Evolutionary conservation across 2,797 vertebrate genomes (phyloP).

Genomic region (Rhabdophis nuchalis): DNA sequence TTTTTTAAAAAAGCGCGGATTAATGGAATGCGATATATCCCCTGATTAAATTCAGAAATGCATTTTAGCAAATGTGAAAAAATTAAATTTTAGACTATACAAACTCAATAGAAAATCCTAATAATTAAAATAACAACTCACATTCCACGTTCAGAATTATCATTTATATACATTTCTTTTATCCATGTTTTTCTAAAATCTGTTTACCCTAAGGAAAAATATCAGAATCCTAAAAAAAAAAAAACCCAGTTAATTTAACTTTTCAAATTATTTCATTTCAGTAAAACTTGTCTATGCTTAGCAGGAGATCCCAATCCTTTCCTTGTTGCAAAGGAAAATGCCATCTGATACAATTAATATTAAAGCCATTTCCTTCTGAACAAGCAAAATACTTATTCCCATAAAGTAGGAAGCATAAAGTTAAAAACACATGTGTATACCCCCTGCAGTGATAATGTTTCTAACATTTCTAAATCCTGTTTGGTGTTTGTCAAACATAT

Average conservation of each 20-base stretch:
- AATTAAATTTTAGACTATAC: not conserved
- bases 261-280: not conserved
- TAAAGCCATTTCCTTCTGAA: not conserved
- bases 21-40: not conserved
- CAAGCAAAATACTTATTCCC: not conserved
- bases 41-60: not conserved
- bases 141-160: not conserved
- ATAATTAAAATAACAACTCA: not conserved
- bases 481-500: not conserved
- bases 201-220: not conserved
- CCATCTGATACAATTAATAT: not conserved
- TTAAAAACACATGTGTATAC: not conserved
- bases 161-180: not conserved
- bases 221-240: not conserved
- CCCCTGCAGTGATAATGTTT: not conserved
- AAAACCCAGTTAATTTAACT: not conserved
- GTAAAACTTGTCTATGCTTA: not conserved
- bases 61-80: not conserved
- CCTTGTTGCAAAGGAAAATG: not conserved
- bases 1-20: not conserved
- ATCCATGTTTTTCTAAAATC: not conserved
- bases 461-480: not conserved
- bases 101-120: not conserved
- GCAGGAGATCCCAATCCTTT: not conserved
- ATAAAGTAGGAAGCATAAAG: not conserved